Base-by-base conservation (phyloP, 2,797 vertebrate genomes). In the Macrochelys suwanniensis region DNA sequence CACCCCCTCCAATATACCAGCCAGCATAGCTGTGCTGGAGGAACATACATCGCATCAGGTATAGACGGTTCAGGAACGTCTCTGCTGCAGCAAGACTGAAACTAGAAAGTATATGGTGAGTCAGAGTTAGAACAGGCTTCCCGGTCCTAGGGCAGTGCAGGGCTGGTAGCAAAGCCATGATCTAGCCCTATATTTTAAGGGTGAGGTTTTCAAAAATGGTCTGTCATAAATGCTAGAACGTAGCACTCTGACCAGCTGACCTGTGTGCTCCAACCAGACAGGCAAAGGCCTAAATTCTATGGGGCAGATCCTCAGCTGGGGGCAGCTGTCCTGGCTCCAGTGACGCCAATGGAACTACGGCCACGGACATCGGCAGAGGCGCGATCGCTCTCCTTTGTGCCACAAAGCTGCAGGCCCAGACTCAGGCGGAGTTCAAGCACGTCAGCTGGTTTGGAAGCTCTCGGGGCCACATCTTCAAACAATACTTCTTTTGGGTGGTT, bases 281-380 rank as follows among this genome's bases (percentile, higher is more conserved):
- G 4, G 42, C 7, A 7, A 28, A 19, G 74, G 19, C 23, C 19
- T 37, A 37, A 42, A 71, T 71, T 71, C 42, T 28, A 15, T 7
- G 71, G 42, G 23, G 11, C 23, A 76, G 71, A 42, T 12, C 26
- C 26, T 77, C 45, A 47, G 74, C 25, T 28, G 12, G 45, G 9
- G 12, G 23, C 25, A 47, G 42, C 4, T 47, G 74, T 16, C n/a
- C 65, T 23, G 19, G n/a, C 10, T 71, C 65, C 17, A 37, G 65
- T 37, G 65, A 37, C 9, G 2, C 17, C 19, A 11, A 21, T 71
- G n/a, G n/a, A 37, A 21, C n/a, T 11, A 71, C 3, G 1, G 9
- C n/a, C 19, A 71, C 11, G 9, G n/a, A 23, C n/a, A 71, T 37
- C n/a, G 23, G 17, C 19, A 1, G 3, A 11, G n/a, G 10, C 1